These are phyloP conservation scores for Criorhina ranunculi DNA, from an alignment of 2,888 invertebrate species.

Conservation along the genomic window DNA sequence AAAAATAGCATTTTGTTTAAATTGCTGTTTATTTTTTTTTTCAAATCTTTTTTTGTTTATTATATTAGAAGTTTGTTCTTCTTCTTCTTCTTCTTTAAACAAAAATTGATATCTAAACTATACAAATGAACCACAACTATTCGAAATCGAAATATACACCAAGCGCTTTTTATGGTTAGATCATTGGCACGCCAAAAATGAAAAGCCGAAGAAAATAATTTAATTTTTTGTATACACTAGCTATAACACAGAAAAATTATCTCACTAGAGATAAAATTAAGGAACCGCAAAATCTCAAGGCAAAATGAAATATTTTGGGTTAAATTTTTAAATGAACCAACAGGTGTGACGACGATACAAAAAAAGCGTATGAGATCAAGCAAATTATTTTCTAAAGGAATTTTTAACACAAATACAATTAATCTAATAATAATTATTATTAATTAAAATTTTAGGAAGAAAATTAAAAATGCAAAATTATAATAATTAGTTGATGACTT, in stretches of 20 bases:
- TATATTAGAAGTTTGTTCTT: constrained; percentile 20
- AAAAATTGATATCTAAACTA: constrained; percentile 63
- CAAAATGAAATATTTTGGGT: constrained; percentile 24
- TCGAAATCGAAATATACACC: constrained; percentile 53
- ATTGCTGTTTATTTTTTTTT: constrained; percentile 5
- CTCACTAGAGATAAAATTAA: constrained; percentile 31
- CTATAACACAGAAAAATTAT: constrained; percentile 32
- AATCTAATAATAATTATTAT: constrained; percentile 10
- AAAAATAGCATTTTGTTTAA: constrained; percentile 50
- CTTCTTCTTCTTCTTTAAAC: not conserved
- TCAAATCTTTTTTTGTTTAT: constrained; percentile 37
- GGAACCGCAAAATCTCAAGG: constrained; percentile 43
- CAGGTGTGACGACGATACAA: constrained; percentile 41
- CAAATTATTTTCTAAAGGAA: constrained; percentile 1
- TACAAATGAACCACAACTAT: constrained; percentile 35
- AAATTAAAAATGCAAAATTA: constrained; percentile 15
- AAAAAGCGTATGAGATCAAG: not conserved
- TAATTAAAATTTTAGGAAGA: constrained; percentile 12
- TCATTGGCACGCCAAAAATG: constrained; percentile 31
- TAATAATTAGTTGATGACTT: constrained; percentile 7
- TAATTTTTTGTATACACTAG: constrained; percentile 30
- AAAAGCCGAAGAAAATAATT: not conserved
- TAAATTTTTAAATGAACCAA: constrained; percentile 39
- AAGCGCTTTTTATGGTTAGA: constrained; percentile 73
- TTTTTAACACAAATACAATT: constrained; percentile 34